Evolutionary conservation across 2,888 invertebrate species (phyloP), one percentile per base, ranked within the genome.

Genomic region (Pheosia gnoma): DNA sequence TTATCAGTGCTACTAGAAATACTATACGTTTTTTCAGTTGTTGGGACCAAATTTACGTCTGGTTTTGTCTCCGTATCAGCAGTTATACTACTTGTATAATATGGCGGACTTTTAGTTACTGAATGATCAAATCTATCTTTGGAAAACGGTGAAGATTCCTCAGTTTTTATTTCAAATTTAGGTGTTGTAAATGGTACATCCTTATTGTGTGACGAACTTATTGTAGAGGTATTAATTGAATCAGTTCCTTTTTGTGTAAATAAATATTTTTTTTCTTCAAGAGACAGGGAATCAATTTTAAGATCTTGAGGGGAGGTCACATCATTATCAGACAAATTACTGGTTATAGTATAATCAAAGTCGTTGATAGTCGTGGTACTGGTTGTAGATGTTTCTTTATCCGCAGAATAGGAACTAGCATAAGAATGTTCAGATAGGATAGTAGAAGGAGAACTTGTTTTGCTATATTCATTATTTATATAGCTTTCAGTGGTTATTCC

Each of bases 91-190:
- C 10, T 57, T 47, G 13, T 45, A 39, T 25, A 10, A 56, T 41
- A 39, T 39, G 54, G 39, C n/a, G 53, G 49, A 51, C 54, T 59
- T 5, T 37, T 45, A 4, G 59, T 62, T 13, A 59, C 55, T 13
- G 43, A n/a, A 45, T 41, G 38, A 13, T 25, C 36, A 55, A 13
- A 53, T 25, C 11, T 37, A 41, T 52, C 59, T 25, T 10, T 10
- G 6, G 45, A 53, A 37, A 7, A 9, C 5, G 53, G n/a, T 37
- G 5, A 5, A 37, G 37, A 37, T 8, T 37, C 37, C 38, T 36
- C n/a, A 3, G 10, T 37, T 53, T 53, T 37, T 3, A 10, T 9
- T 36, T 53, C 53, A 37, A 37, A 37, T 53, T 37, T 53, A 4
- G 36, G 53, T 53, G 10, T 36, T 10, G 36, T 53, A n/a, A 47